Evolutionary conservation across 2,888 invertebrate genomes (phyloP), one percentile per base, ranked within the genome.

Genomic region (Drosophila colorata): DNA sequence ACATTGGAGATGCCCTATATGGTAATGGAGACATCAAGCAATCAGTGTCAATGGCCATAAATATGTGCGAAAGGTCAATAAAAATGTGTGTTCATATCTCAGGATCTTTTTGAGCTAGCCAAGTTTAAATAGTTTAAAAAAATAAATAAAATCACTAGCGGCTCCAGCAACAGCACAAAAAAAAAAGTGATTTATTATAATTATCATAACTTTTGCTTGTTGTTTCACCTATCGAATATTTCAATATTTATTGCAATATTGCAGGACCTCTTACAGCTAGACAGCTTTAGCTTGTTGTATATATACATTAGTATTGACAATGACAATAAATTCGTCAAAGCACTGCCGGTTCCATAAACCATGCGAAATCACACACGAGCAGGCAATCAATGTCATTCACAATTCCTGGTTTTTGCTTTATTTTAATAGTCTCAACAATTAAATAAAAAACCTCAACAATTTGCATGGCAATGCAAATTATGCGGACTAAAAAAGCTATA

Each of bases 401-500:
- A 35, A 58, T 47, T 43, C 35, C 14, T 41, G 38, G 28, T 28
- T 52, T 49, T 41, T 49, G 16, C 9, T 16, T 20, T n/a, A 46
- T 55, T 41, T 47, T 60, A 58, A 66, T 61, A 53, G 55, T 48
- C 51, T 20, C 70, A 51, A 52, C 56, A 79, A 76, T 79, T 75
- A 75, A 79, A 66, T 52, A 46, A 80, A 80, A 84, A 80, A 51
- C 51, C 43, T 56, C 43, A 59, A 56, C 75, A 84, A 72, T 78
- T 82, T 78, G 79, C 72, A 69, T 70, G 37, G 46, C 57, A 67
- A 84, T 71, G 81, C 69, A 87, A 84, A 74, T 80, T 69, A 43
- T 53, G 69, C 51, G 25, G 53, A 14, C n/a, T 38, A 58, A 61
- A 41, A 51, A 59, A 75, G 38, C 57, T 41, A 69, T 61, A 56